Conservation (phyloP, 2,888 invertebrate genomes). For the Apamea crenata region DNA sequence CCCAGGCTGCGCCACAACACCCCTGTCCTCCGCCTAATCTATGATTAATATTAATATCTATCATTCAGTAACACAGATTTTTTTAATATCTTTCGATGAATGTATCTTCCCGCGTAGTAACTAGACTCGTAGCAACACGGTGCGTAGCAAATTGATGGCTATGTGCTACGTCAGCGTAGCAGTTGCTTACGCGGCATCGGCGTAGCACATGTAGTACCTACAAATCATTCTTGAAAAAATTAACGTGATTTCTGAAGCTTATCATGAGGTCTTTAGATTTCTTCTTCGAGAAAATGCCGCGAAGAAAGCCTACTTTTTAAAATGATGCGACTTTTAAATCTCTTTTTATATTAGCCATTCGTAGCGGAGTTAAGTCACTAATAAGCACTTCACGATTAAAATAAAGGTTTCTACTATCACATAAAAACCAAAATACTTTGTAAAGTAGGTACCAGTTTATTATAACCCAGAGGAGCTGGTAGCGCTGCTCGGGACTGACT, state of each 20-base stretch:
- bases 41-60: not conserved
- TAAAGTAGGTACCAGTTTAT: constrained; percentile 9
- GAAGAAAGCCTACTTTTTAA: not conserved
- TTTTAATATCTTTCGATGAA: not conserved
- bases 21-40: not conserved
- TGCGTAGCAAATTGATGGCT: not conserved
- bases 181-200: not conserved
- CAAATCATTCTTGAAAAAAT: not conserved
- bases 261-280: not conserved
- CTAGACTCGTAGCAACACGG: constrained; percentile 4
- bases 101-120: not conserved
- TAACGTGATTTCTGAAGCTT: not conserved
- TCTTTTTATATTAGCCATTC: not conserved
- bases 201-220: not conserved
- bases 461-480: constrained; percentile 26
- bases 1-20: no score
- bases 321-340: not conserved
- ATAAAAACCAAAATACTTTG: not conserved
- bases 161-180: constrained; percentile 26
- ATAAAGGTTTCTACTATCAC: not conserved
- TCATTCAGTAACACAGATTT: no score
- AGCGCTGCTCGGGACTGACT: constrained; percentile 38
- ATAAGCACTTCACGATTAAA: not conserved
- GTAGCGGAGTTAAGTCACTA: not conserved
- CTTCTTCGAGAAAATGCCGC: not conserved